phyloP scores from a whole-genome alignment of 2,797 vertebrate genomes.

The Ctenochaetus hawaiiensis region DNA sequence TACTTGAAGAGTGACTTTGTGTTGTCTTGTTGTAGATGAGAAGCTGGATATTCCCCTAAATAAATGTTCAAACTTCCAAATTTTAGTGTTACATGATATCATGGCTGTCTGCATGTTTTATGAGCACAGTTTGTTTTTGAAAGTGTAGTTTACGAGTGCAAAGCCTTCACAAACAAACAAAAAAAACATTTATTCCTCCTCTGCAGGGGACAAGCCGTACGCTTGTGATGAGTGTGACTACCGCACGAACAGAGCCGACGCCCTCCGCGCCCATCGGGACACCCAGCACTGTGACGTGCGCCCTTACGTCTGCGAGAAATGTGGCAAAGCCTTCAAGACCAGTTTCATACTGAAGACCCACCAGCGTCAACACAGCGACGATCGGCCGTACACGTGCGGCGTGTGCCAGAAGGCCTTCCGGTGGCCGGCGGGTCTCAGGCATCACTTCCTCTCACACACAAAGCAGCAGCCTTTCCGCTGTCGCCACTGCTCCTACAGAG shows the following conservation, averaged over 20 bases:
- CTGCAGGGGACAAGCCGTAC: conserved; percentile 92
- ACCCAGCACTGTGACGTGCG: conserved; percentile 92
- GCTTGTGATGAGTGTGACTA: conserved; percentile 93
- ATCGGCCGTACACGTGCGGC: conserved; percentile 90
- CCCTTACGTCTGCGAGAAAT: conserved; percentile 96
- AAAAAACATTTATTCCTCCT: background rate
- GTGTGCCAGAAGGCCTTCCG: conserved; percentile 92
- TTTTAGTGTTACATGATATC: background rate
- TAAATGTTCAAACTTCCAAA: too few relatives aligned
- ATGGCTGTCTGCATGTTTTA: too few relatives aligned
- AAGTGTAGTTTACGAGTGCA: background rate
- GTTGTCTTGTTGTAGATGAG: background rate
- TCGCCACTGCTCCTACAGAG: conserved; percentile 92
- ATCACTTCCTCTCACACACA: conserved; percentile 96
- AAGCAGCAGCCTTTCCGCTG: conserved; percentile 95
- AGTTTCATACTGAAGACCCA: conserved; percentile 96
- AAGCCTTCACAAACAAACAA: rapidly evolving
- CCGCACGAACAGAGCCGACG: conserved; percentile 93
- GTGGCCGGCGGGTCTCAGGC: conserved; percentile 95
- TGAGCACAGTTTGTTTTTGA: background rate
- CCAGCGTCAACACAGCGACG: conserved; percentile 94
- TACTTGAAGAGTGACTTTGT: background rate
- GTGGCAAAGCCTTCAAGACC: conserved; percentile 98
- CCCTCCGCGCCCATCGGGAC: conserved; percentile 91
- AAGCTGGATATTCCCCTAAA: background rate